Conservation (phyloP, 2,113 vertebrate species). For the Enhydra lutris region DNA sequence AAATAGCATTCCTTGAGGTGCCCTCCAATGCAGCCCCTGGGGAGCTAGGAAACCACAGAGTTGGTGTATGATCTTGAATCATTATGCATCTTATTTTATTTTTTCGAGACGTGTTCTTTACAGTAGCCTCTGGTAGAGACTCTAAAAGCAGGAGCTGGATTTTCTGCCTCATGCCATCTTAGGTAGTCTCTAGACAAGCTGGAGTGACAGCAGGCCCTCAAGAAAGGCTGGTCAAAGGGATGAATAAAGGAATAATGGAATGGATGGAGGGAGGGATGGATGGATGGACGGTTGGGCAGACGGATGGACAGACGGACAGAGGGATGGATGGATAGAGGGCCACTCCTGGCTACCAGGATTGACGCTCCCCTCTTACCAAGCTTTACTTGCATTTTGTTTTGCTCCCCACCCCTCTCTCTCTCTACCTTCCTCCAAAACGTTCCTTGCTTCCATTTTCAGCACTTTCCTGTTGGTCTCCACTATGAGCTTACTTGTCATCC, state of each 20-base stretch:
- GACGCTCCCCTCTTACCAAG: background rate
- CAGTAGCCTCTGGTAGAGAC: background rate
- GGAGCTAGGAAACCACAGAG: background rate
- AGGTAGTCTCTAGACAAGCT: background rate
- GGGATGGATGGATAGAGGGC: background rate
- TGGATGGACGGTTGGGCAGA: too few relatives aligned
- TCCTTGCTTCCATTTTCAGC: background rate
- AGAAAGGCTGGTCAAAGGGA: background rate
- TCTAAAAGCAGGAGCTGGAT: background rate
- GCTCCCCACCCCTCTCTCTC: background rate
- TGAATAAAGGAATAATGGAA: background rate
- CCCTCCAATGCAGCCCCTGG: background rate
- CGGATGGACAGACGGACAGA: background rate
- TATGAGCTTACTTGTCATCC: background rate
- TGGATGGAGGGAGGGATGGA: background rate
- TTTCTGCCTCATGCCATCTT: background rate
- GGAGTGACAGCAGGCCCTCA: background rate
- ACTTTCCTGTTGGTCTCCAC: background rate
- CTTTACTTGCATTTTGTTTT: background rate
- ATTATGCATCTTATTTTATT: background rate
- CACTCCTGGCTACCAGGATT: background rate
- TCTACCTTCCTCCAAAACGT: background rate
- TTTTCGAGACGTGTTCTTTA: background rate
- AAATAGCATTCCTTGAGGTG: background rate
- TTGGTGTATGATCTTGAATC: background rate